These are phyloP conservation scores for Drosophila ficusphila DNA, from an alignment of 1,140 invertebrate genomes.

Conservation along the genomic window DNA sequence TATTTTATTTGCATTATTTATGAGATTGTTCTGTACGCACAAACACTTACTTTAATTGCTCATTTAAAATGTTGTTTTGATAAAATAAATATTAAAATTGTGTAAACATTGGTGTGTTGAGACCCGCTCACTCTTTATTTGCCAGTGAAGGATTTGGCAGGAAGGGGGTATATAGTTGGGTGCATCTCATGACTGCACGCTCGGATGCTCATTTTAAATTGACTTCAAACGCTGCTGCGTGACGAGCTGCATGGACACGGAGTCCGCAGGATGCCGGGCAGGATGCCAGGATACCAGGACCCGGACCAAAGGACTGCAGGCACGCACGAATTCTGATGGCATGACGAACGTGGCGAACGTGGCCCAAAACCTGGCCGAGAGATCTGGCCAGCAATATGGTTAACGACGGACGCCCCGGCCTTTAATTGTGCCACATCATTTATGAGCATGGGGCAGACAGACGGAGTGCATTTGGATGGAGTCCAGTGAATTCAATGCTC, in stretches of 20 bases:
- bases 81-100: background rate
- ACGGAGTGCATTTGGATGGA: constrained; percentile 36
- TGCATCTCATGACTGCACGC: constrained; percentile 81
- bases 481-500: constrained; percentile 23
- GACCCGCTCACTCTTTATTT: background rate
- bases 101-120: background rate
- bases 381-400: constrained; percentile 69
- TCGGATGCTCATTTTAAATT: constrained; percentile 82
- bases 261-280: constrained; percentile 50
- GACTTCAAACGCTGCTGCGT: constrained; percentile 82
- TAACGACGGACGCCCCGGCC: constrained; percentile 54
- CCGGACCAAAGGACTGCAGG: constrained; percentile 21
- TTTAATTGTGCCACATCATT: constrained; percentile 77
- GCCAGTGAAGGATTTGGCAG: constrained; percentile 22
- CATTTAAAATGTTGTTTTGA: background rate
- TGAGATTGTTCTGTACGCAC: too few species aligned
- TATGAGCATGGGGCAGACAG: constrained; percentile 34
- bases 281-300: constrained; percentile 38
- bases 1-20: too few species aligned
- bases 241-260: constrained; percentile 71
- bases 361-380: constrained; percentile 46
- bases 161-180: constrained; percentile 12
- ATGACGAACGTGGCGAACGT: constrained; percentile 74
- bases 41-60: background rate
- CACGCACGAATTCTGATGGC: constrained; percentile 76